phyloP scores from a whole-genome alignment of 2,113 vertebrate genomes.

The Tympanuchus pallidicinctus region DNA sequence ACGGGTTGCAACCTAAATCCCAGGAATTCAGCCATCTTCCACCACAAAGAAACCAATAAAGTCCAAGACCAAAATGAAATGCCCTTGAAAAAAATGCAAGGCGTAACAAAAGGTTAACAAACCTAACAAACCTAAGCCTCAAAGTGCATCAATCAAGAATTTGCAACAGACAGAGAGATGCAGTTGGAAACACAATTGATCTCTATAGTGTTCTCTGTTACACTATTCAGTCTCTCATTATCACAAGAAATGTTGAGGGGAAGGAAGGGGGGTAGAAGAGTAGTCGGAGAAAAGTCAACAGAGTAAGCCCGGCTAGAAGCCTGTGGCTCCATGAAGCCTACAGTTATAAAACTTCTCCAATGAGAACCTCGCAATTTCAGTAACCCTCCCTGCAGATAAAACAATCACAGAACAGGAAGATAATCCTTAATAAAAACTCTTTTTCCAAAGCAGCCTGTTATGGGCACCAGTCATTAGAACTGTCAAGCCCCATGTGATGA shows the following conservation, averaged over 20 bases:
- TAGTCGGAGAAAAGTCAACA: accelerated
- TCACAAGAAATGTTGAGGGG: background rate
- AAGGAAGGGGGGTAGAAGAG: background rate
- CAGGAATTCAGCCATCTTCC: background rate
- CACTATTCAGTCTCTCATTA: background rate
- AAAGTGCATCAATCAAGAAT: background rate
- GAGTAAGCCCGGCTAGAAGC: accelerated
- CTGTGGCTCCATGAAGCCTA: background rate
- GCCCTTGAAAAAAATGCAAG: background rate
- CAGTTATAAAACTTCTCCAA: background rate
- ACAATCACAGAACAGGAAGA: background rate
- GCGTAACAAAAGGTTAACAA: background rate
- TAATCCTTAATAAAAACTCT: background rate
- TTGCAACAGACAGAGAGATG: background rate
- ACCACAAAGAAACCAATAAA: background rate
- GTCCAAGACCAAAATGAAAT: background rate
- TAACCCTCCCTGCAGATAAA: background rate
- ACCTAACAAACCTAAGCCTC: background rate
- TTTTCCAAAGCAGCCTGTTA: background rate
- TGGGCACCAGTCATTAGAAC: background rate
- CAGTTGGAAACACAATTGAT: background rate
- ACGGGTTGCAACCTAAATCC: background rate
- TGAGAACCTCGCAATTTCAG: background rate
- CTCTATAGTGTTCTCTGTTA: background rate
- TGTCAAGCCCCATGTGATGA: background rate